Evolutionary conservation across 2,797 vertebrate species (phyloP).

Genomic region (Anguilla marmorata): DNA sequence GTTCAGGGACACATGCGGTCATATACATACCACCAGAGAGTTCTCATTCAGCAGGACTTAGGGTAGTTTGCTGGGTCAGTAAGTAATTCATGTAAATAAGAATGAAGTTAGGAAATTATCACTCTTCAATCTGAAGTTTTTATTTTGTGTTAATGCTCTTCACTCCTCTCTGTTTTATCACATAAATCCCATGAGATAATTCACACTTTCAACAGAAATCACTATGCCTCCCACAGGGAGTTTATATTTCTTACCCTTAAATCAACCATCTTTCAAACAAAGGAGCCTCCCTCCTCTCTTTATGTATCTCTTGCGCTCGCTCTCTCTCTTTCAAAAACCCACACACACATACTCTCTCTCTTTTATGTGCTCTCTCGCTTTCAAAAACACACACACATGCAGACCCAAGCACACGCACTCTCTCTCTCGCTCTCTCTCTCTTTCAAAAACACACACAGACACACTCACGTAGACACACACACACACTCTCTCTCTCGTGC

Average conservation of each 20-base stretch:
- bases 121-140: constrained; percentile 4
- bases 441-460: background rate
- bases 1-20: background rate
- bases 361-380: background rate
- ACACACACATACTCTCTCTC: background rate
- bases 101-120: background rate
- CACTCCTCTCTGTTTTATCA: background rate
- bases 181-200: background rate
- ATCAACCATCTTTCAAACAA: background rate
- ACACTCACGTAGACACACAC: background rate
- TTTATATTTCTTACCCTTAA: background rate
- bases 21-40: background rate
- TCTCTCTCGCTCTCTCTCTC: background rate
- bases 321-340: no score
- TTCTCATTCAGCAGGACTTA: background rate
- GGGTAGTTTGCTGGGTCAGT: background rate
- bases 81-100: background rate
- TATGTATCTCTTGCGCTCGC: background rate
- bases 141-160: background rate
- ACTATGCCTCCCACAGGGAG: background rate
- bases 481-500: background rate
- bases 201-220: background rate
- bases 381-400: background rate
- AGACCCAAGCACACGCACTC: constrained; percentile 28
- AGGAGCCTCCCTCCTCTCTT: background rate